A percentile compares a stretch with the other conserved stretches of the same genome.
Conservation (phyloP, 2,113 vertebrate species). For the Athene noctua region DNA sequence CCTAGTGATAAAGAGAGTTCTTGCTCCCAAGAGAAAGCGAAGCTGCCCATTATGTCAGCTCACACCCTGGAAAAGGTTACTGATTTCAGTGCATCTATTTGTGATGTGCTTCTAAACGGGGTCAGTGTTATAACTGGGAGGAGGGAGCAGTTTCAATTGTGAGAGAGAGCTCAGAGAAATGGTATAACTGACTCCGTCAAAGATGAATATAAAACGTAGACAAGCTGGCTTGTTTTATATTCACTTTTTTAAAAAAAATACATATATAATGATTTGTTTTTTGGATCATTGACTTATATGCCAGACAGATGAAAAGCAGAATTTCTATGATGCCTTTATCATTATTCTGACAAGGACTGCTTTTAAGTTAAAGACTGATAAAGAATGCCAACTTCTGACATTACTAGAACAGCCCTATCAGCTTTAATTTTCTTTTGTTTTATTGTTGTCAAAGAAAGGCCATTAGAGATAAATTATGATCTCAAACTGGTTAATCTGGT, state of each 20-base stretch:
- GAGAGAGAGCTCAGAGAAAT: constrained; percentile 49
- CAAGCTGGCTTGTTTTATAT: constrained; percentile 28
- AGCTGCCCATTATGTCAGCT: constrained; percentile 72
- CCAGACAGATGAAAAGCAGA: constrained; percentile 75
- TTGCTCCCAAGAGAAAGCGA: constrained; percentile 66
- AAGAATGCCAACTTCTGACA: constrained; percentile 70
- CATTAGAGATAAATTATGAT: constrained; percentile 56
- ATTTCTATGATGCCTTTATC: constrained; percentile 71
- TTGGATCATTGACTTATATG: constrained; percentile 72
- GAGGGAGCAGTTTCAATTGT: constrained; percentile 55
- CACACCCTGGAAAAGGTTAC: constrained; percentile 64
- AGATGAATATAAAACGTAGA: neutral
- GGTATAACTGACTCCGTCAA: constrained; percentile 30
- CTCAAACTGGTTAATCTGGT: constrained; percentile 61
- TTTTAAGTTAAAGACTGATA: constrained; percentile 74
- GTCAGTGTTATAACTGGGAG: constrained; percentile 66
- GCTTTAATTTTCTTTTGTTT: constrained; percentile 64
- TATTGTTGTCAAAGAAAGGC: constrained; percentile 57
- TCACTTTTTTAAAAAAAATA: constrained; percentile 53
- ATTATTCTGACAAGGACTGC: constrained; percentile 70
- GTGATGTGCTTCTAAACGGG: constrained; percentile 60
- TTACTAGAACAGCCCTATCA: constrained; percentile 61
- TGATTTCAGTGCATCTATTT: neutral
- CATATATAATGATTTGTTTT: constrained; percentile 52
- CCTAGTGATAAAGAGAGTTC: constrained; percentile 57